Percentiles rank a stretch among this genome's conserved stretches.
Evolutionary conservation across 2,113 vertebrate species (phyloP).

Genomic region (Lipophrys pholis): DNA sequence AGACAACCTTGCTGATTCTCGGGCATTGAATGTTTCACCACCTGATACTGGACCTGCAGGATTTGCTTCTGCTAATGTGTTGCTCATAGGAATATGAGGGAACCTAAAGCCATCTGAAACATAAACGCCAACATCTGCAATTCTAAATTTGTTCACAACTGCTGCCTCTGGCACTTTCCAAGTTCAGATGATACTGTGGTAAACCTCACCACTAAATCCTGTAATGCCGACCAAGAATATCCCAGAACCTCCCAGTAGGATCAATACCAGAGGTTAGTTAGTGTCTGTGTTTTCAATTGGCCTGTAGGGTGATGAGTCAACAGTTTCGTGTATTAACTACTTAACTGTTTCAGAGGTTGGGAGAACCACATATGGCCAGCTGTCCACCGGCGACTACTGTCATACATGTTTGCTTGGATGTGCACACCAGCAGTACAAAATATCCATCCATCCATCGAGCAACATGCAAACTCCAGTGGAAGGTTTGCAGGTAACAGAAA

Average conservation of each 20-base stretch:
- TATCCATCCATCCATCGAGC: no score
- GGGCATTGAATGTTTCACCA: no score
- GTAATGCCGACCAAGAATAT: slow-evolving; percentile 25
- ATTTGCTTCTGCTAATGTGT: slow-evolving; percentile 14
- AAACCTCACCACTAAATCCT: slow-evolving; percentile 43
- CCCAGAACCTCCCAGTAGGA: slow-evolving; percentile 15
- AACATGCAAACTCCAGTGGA: no score
- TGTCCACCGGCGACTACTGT: slow-evolving; percentile 36
- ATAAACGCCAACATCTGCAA: slow-evolving; percentile 24
- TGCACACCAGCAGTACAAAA: background rate
- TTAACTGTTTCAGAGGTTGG: background rate
- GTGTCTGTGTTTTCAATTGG: slow-evolving; percentile 20
- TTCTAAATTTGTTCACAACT: slow-evolving; percentile 16
- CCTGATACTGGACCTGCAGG: no score
- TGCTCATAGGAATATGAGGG: slow-evolving; percentile 18
- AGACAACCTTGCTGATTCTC: no score
- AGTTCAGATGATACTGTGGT: slow-evolving; percentile 50
- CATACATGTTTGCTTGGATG: background rate
- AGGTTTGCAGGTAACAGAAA: no score
- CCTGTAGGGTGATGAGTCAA: slow-evolving; percentile 31
- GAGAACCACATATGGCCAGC: slow-evolving; percentile 19
- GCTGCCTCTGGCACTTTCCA: slow-evolving; percentile 36
- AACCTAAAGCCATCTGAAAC: slow-evolving; percentile 33
- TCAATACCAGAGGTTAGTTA: slow-evolving; percentile 17
- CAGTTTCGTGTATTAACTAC: slow-evolving; percentile 28